phyloP scores from a whole-genome alignment of 2,113 vertebrate genomes.

The Platichthys stellatus region DNA sequence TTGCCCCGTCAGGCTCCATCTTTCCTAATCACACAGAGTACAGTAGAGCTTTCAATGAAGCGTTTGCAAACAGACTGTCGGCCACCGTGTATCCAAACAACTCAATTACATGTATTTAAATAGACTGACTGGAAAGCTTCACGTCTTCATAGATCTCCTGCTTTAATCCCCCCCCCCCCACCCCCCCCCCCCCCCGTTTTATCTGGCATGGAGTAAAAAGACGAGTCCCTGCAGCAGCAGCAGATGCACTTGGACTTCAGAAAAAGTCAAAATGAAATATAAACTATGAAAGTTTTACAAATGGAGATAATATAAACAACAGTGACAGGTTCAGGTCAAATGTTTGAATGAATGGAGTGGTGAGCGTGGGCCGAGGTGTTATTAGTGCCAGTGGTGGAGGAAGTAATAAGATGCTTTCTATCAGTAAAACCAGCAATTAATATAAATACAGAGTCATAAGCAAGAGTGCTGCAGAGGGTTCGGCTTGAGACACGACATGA shows the following conservation, averaged over 20 bases:
- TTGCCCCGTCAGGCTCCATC: constrained; percentile 27
- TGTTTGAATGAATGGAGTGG: constrained; percentile 2
- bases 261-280: constrained; percentile 22
- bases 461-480: too few relatives aligned
- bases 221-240: neutral
- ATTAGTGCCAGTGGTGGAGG: too few relatives aligned
- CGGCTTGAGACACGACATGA: too few relatives aligned
- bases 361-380: neutral
- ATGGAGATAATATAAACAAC: constrained; percentile 37
- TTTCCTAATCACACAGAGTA: constrained; percentile 33
- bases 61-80: constrained; percentile 22
- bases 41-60: constrained; percentile 27
- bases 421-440: neutral
- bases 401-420: too few relatives aligned
- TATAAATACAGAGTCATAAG: too few relatives aligned
- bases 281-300: constrained; percentile 22
- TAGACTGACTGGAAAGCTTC: neutral
- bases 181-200: too few relatives aligned
- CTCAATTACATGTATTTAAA: constrained; percentile 7
- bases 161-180: too few relatives aligned
- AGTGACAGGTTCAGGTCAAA: constrained; percentile 8
- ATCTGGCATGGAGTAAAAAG: neutral
- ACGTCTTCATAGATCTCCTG: neutral
- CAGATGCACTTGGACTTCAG: neutral
- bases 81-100: neutral